Percentiles rank a stretch among this genome's conserved stretches.
Evolutionary conservation across 2,113 vertebrate genomes (phyloP).

Genomic region (Gopherus evgoodei): DNA sequence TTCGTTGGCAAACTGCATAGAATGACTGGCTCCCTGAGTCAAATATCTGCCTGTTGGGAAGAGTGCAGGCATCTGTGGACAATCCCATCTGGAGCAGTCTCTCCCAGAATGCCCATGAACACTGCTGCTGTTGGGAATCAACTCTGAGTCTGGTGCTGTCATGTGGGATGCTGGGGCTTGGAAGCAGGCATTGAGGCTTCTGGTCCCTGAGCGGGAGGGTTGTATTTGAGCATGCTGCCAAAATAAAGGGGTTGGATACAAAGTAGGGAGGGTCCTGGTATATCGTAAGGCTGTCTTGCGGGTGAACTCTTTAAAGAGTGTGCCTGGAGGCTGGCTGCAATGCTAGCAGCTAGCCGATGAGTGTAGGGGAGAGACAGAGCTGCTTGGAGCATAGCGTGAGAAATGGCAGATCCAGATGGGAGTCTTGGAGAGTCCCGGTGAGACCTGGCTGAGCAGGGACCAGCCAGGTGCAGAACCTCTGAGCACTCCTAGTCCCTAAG

Average conservation of each 20-base stretch:
- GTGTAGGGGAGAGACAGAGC: neutral
- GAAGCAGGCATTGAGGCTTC: neutral
- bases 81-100: neutral
- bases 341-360: slow-evolving; percentile 25
- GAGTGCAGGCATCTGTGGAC: neutral
- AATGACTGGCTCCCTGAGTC: neutral
- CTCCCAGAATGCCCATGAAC: neutral
- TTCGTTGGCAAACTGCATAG: neutral
- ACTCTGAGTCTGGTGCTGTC: slow-evolving; percentile 27
- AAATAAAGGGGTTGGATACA: slow-evolving; percentile 9
- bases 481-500: slow-evolving; percentile 6
- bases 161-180: neutral
- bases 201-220: neutral
- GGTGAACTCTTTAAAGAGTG: neutral
- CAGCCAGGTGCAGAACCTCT: neutral
- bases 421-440: slow-evolving; percentile 14
- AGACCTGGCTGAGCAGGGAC: slow-evolving; percentile 45
- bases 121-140: neutral
- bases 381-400: neutral
- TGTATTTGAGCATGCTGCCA: accelerated
- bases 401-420: slow-evolving; percentile 43
- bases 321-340: neutral
- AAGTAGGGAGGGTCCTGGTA: neutral
- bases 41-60: accelerated
- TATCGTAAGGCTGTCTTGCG: slow-evolving; percentile 22